phyloP scores from a whole-genome alignment of 2,888 invertebrate species.

The Drosophila incognita region DNA sequence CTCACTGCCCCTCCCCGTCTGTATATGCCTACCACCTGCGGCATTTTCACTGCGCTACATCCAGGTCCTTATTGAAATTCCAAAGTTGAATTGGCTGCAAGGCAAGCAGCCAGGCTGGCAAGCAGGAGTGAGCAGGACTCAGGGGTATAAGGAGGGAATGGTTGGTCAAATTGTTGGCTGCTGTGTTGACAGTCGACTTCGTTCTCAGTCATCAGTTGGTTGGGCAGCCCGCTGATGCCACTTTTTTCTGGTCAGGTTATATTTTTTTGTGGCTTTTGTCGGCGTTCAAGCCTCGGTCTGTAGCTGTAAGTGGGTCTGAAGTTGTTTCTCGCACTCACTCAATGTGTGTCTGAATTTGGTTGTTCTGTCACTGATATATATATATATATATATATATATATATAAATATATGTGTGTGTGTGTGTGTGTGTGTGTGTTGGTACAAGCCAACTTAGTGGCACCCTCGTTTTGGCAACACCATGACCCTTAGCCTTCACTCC shows the following conservation, averaged over 20 bases:
- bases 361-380: conserved; percentile 23
- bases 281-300: conserved; percentile 52
- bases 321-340: conserved; percentile 7
- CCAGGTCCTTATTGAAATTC: conserved; percentile 75
- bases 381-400: not conserved
- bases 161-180: conserved; percentile 36
- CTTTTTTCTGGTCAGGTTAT: conserved; percentile 55
- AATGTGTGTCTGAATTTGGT: conserved; percentile 11
- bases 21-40: conserved; percentile 70
- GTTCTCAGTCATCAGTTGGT: conserved; percentile 53
- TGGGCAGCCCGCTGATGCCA: conserved; percentile 25
- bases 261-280: conserved; percentile 49
- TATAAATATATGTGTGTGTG: not conserved
- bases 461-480: conserved; percentile 47
- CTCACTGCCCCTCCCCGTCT: conserved; percentile 4
- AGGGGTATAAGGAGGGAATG: not conserved
- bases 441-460: conserved; percentile 57
- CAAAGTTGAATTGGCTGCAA: conserved; percentile 79
- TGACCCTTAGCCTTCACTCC: not conserved
- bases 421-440: conserved; percentile 15
- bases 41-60: conserved; percentile 43
- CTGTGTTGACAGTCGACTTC: conserved; percentile 65
- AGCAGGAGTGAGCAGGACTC: no score
- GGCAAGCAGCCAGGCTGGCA: conserved; percentile 26
- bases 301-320: conserved; percentile 30